Base-by-base conservation (phyloP, 2,797 vertebrate species). In the Mastacembelus armatus region DNA sequence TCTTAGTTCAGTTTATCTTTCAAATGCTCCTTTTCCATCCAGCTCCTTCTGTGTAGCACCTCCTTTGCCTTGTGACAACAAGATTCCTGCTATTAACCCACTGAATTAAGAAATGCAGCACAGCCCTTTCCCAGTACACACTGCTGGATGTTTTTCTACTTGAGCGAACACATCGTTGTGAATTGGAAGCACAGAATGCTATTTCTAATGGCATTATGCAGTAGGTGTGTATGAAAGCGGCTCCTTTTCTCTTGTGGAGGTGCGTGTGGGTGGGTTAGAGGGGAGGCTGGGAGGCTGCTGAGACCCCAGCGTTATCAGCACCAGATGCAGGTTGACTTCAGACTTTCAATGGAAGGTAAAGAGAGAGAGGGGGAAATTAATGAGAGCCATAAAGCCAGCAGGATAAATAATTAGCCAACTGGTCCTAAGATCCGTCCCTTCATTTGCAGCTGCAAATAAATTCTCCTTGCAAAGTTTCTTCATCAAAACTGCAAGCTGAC, bases 361-460 rank as follows among this genome's bases (percentile, higher is more conserved):
- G 88, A 91, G 89, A 91, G 86, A 88, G 83, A 64, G 82, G 83
- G 87, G 88, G 88, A 89, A 93, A 93, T 93, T 93, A 93, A 93
- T 92, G 92, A 93, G 90, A 88, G 90, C 89, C 89, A 92, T 93
- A 93, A 93, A 92, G 85, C 86, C 87, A 90, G 89, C 80, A 86
- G 92, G 91, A 93, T 92, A 93, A 92, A 93, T 94, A 93, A 94
- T 93, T 93, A 93, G 89, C 86, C 90, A 87, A 90, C 84, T 79
- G 83, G 49, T 86, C 76, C 83, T 78, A 57, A 91, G 90, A 91
- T 84, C 82, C 78, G 47, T 89, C 79, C 77, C 82, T 85, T 90
- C 81, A 81, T 84, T 86, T 77, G 78, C 77, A 56, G 74, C 79
- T 69, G 45, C 74, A 75, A 87, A 89, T 86, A 88, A 78, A 88